Evolutionary conservation across 2,888 invertebrate genomes (phyloP).

Genomic region (Polydrusus tereticollis): DNA sequence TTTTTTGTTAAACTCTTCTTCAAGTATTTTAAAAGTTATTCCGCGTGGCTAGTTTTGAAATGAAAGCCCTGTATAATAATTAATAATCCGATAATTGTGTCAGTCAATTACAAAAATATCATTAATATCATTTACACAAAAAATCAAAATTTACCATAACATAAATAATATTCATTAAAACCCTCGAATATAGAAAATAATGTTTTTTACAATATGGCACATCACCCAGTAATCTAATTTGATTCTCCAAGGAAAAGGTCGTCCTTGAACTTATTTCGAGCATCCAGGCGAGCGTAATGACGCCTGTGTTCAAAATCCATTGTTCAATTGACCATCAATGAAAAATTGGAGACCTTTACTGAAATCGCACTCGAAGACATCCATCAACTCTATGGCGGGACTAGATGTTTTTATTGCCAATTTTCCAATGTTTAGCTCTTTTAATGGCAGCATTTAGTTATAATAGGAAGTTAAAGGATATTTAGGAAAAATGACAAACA

Average conservation of each 20-base stretch:
- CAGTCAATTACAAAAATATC: too few relatives aligned
- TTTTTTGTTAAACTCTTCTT: too few relatives aligned
- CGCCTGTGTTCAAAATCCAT: conserved; percentile 1
- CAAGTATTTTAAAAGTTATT: too few relatives aligned
- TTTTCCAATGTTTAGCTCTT: conserved; percentile 15
- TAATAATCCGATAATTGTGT: too few relatives aligned
- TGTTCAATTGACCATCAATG: conserved; percentile 26
- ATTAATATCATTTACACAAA: too few relatives aligned
- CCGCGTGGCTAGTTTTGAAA: too few relatives aligned
- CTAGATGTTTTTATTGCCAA: conserved; percentile 21
- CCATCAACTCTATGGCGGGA: conserved; percentile 23
- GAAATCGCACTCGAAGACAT: conserved; percentile 15
- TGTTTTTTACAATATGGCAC: too few relatives aligned
- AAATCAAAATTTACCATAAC: too few relatives aligned
- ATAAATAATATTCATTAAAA: too few relatives aligned
- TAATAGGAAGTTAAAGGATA: background rate
- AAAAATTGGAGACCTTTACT: conserved; percentile 19
- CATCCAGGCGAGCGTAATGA: conserved; percentile 2
- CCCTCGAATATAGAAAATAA: too few relatives aligned
- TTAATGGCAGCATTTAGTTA: background rate
- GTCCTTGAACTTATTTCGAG: conserved; percentile 15
- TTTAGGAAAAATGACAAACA: too few relatives aligned
- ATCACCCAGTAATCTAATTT: background rate
- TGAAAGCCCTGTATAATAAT: too few relatives aligned
- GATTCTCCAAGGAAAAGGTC: background rate